A percentile compares a stretch with the other conserved stretches of the same genome.
phyloP scores from a whole-genome alignment of 2,888 invertebrate genomes.

The Brachypalpus laphriformis region DNA sequence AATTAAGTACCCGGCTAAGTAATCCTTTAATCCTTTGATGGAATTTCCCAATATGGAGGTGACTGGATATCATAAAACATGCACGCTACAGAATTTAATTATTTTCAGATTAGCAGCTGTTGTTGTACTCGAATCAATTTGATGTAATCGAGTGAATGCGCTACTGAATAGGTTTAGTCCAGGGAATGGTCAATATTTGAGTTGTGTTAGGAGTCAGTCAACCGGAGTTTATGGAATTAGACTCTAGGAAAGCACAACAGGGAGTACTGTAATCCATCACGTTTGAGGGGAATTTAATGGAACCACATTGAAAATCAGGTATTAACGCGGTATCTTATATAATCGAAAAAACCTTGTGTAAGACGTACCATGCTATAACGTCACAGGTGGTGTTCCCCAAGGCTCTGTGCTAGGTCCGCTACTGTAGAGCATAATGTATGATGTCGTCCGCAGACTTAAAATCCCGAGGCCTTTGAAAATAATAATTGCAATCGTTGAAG shows the following conservation, averaged over 20 bases:
- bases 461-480: too few species aligned
- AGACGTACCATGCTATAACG: too few species aligned
- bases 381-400: too few species aligned
- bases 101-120: slow-evolving; percentile 52
- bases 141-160: slow-evolving; percentile 21
- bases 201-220: neutral
- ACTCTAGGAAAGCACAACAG: neutral
- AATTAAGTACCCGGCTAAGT: slow-evolving; percentile 38
- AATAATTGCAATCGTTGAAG: too few species aligned
- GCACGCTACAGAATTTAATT: slow-evolving; percentile 41
- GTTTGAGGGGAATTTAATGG: neutral
- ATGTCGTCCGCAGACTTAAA: too few species aligned
- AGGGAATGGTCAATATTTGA: neutral
- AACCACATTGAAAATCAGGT: neutral
- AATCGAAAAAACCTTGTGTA: too few species aligned
- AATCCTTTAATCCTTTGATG: slow-evolving; percentile 50
- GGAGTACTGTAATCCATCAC: too few species aligned
- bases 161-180: neutral
- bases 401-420: too few species aligned
- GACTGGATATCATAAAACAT: slow-evolving; percentile 4
- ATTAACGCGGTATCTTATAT: too few species aligned
- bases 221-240: neutral
- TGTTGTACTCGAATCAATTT: slow-evolving; percentile 40
- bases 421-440: too few species aligned
- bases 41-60: slow-evolving; percentile 22